Evolutionary conservation across 2,888 invertebrate species (phyloP), one percentile per base, ranked within the genome.

Genomic region (Papilio demoleus): DNA sequence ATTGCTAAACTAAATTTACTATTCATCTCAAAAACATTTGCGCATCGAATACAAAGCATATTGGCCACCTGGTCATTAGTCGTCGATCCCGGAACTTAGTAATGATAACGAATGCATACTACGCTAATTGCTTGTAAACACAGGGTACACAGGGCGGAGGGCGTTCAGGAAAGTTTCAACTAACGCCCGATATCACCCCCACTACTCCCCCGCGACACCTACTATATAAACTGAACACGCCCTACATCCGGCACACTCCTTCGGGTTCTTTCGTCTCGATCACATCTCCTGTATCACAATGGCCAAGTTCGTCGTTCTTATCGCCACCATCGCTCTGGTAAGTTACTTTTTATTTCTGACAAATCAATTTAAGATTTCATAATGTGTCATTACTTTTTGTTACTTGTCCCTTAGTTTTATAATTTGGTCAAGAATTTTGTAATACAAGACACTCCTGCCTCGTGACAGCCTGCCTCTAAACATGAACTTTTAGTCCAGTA

Each of bases 321-420:
- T 76, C 75, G 87, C 86, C 77, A 86, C 85, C 81, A 68, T 90
- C 77, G 90, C 88, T 53, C 73, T 90, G 78, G 91, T 91, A 76
- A 88, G 90, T 88, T 72, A 31, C 6, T 12, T 27, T 19, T 34
- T 9, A n/a, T n/a, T n/a, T n/a, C n/a, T 38, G 42, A 5, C 40
- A 60, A 19, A n/a, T 4, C 6, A 3, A 38, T 31, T 11, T n/a
- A 34, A 0, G 12, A 11, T 19, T 63, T 47, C 50, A 42, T n/a
- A n/a, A n/a, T n/a, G n/a, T n/a, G n/a, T n/a, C n/a, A n/a, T n/a
- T n/a, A n/a, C n/a, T n/a, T n/a, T n/a, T n/a, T n/a, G n/a, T n/a
- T n/a, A n/a, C n/a, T n/a, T n/a, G n/a, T n/a, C n/a, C n/a, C n/a
- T n/a, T n/a, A n/a, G n/a, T n/a, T n/a, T n/a, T n/a, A n/a, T n/a